phyloP scores from a whole-genome alignment of 2,113 vertebrate genomes.

The Coreoperca whiteheadi region DNA sequence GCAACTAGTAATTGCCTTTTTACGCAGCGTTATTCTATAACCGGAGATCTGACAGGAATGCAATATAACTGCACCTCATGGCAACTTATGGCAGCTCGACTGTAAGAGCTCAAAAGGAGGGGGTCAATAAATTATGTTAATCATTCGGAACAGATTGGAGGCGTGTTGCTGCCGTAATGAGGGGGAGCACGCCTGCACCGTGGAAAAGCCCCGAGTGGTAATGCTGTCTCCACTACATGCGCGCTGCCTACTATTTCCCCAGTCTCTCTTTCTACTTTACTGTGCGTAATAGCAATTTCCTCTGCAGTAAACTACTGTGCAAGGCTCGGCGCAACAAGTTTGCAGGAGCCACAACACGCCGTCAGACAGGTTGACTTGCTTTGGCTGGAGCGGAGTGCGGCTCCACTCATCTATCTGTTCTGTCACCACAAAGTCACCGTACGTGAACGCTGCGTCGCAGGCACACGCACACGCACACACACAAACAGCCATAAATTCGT shows the following conservation, averaged over 20 bases:
- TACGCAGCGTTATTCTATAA: slow-evolving; percentile 33
- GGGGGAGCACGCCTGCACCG: slow-evolving; percentile 51
- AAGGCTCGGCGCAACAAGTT: slow-evolving; percentile 77
- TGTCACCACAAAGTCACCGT: slow-evolving; percentile 45
- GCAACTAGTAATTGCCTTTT: neutral
- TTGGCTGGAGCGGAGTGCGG: slow-evolving; percentile 33
- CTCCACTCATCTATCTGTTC: slow-evolving; percentile 48
- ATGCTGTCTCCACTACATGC: slow-evolving; percentile 52
- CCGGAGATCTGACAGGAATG: neutral
- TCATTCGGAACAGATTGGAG: slow-evolving; percentile 67
- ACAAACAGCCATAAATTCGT: slow-evolving; percentile 51
- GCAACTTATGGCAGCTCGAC: neutral
- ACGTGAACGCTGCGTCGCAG: slow-evolving; percentile 54
- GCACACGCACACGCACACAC: neutral
- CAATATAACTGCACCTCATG: neutral
- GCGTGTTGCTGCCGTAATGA: slow-evolving; percentile 75
- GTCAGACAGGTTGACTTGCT: slow-evolving; percentile 46
- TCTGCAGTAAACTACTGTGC: slow-evolving; percentile 46
- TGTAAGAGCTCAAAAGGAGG: slow-evolving; percentile 8
- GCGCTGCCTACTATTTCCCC: slow-evolving; percentile 28
- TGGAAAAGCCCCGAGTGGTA: slow-evolving; percentile 54
- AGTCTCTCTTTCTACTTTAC: slow-evolving; percentile 51
- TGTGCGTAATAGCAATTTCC: slow-evolving; percentile 40
- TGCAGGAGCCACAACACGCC: slow-evolving; percentile 51
- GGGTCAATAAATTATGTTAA: slow-evolving; percentile 73